Conservation (phyloP, 2,113 vertebrate species). For the Typhlomys cinereus region DNA sequence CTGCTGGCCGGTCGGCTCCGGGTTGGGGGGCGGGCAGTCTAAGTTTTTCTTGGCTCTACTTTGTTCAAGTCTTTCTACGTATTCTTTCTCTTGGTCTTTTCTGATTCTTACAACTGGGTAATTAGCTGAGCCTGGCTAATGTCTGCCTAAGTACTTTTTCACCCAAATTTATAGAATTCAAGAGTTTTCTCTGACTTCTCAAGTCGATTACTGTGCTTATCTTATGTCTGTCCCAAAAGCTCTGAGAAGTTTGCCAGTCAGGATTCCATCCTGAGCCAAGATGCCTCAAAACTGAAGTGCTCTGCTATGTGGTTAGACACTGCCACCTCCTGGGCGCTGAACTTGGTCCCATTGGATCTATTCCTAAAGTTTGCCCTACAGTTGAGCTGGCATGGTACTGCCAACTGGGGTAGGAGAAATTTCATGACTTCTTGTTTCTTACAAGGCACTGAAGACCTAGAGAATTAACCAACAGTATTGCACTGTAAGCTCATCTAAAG, state of each 20-base stretch:
- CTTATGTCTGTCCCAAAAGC: neutral
- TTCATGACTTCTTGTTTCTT: neutral
- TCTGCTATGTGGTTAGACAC: neutral
- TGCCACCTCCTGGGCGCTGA: slow-evolving; percentile 68
- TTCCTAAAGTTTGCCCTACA: neutral
- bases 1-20: too few species aligned
- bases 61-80: neutral
- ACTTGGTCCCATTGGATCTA: neutral
- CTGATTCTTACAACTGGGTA: neutral
- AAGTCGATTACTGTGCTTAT: neutral
- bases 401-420: neutral
- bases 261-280: neutral
- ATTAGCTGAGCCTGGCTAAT: neutral
- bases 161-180: neutral
- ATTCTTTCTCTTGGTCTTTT: neutral
- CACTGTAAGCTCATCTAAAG: neutral
- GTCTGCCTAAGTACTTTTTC: neutral
- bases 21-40: too few species aligned
- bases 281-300: neutral
- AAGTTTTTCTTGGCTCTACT: neutral
- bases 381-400: neutral
- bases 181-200: neutral
- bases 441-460: neutral
- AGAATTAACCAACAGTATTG: neutral
- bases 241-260: neutral